Evolutionary conservation across 2,113 vertebrate genomes (phyloP), one percentile per base, ranked within the genome.

Genomic region (Oreochromis aureus): DNA sequence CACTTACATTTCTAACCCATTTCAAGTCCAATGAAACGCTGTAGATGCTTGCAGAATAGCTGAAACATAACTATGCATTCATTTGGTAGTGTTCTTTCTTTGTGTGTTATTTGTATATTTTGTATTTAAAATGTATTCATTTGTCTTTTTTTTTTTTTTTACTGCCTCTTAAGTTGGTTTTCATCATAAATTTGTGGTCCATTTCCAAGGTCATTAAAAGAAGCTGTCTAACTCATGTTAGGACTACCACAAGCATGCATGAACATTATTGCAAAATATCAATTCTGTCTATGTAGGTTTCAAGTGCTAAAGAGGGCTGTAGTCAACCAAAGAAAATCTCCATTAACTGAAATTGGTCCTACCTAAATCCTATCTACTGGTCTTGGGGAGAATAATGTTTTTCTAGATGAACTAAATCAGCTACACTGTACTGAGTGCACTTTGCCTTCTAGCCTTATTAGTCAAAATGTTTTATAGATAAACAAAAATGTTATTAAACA

Each of bases 41-140:
- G 32, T 94, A 94, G 91, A 86, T 27, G 91, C 93, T 92, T 91
- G 90, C 90, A 90, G 51, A 92, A 19, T 94, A 89, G 78, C 76
- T 80, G 16, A 79, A 87, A 71, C 27, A 0, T 86, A 86, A 88
- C 56, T 83, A 48, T 59, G 86, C 78, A 90, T 85, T 80, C 32
- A 66, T 80, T 48, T 2, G 86, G 36, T 88, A 73, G 82, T 86
- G 48, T 89, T n/a, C 84, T 22, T 86, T 89, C 22, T 6, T 84
- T 88, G 79, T 66, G 19, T 86, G 44, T 85, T 9, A 19, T 81
- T 18, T 86, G 30, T 85, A 30, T 89, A 6, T 89, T 78, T 85
- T 83, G 12, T 27, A 34, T 78, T 80, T 11, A 61, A 58, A 19
- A 41, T 90, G 27, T 69, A 12, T 71, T 80, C 2, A 61, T 83